phyloP scores from a whole-genome alignment of 1,140 invertebrate genomes.

The Drosophila pallidifrons region DNA sequence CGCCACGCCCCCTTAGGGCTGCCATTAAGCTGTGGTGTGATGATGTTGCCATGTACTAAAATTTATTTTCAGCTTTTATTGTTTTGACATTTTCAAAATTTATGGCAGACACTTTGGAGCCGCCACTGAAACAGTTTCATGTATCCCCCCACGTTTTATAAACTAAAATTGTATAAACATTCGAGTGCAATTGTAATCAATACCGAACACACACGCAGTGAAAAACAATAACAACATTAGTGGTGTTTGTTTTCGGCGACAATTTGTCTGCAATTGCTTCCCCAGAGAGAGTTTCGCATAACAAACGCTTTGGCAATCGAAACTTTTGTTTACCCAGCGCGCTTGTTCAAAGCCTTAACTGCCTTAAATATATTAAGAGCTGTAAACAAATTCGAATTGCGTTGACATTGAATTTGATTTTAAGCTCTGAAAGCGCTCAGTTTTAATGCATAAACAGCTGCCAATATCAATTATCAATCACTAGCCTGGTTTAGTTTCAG shows the following conservation, averaged over 20 bases:
- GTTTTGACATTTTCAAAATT: slow-evolving; percentile 65
- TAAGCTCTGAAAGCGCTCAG: not conserved
- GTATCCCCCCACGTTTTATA: not conserved
- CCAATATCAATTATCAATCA: not conserved
- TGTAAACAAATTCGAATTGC: slow-evolving; percentile 39
- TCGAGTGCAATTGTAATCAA: slow-evolving; percentile 73
- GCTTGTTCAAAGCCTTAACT: slow-evolving; percentile 45
- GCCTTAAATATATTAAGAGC: not conserved
- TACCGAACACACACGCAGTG: slow-evolving; percentile 25
- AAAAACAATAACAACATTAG: slow-evolving; percentile 16
- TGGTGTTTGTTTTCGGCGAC: slow-evolving; percentile 57
- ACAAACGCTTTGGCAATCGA: slow-evolving; percentile 23
- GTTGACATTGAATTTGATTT: slow-evolving; percentile 16
- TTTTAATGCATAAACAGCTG: slow-evolving; percentile 7
- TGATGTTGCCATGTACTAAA: slow-evolving; percentile 39
- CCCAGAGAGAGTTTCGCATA: slow-evolving; percentile 1
- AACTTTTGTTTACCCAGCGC: slow-evolving; percentile 51
- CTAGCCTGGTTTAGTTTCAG: not conserved
- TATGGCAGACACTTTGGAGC: slow-evolving; percentile 67
- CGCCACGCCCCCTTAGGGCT: not conserved
- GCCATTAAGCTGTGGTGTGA: slow-evolving; percentile 1
- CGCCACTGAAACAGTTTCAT: slow-evolving; percentile 24
- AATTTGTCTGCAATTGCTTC: slow-evolving; percentile 67
- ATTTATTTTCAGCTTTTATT: slow-evolving; percentile 44
- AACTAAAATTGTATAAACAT: slow-evolving; percentile 50